Evolutionary conservation across 2,113 vertebrate species (phyloP), one percentile per base, ranked within the genome.

Genomic region (Monopterus albus): DNA sequence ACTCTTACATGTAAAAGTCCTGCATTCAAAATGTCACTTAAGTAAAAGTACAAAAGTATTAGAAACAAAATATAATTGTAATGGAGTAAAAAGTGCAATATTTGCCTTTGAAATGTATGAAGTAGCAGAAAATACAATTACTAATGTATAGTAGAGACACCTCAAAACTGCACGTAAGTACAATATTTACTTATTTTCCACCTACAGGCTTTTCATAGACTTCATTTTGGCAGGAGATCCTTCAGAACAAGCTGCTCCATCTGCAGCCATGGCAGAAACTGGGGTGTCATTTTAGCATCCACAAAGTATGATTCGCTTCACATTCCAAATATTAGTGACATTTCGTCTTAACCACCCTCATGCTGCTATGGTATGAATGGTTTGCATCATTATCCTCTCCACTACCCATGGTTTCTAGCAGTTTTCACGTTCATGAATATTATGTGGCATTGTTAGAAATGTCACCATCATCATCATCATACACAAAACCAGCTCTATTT

Each of bases 401-500:
- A 35, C 64, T 66, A 51, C 71, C 69, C 77, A 47, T 56, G 80
- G 62, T 65, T 74, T 55, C 66, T 25, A 23, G 70, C 71, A 67
- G 47, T 60, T 67, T 70, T 47, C 42, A 49, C 70, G 33, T 72
- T 76, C 51, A 61, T 78, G 78, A 88, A 87, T 72, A 81, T 77
- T 43, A 52, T 62, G 55, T 49, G 38, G 62, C 60, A 55, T 72
- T 80, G 84, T 74, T 29, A 23, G 63, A 80, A 79, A 84, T 70
- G 78, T 72, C 86, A 76, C 70, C 68, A 53, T 64, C 82, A 67
- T 81, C 78, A 72, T 74, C 71, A 43, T n/a, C 62, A 88, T 80
- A 75, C 66, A 79, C 82, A 89, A 78, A 88, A 84, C n/a, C 72
- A 78, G 59, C 77, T 64, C 66, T 5, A 20, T 75, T 50, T 78